Conservation (phyloP, 2,113 vertebrate species). For the Perccottus glenii region DNA sequence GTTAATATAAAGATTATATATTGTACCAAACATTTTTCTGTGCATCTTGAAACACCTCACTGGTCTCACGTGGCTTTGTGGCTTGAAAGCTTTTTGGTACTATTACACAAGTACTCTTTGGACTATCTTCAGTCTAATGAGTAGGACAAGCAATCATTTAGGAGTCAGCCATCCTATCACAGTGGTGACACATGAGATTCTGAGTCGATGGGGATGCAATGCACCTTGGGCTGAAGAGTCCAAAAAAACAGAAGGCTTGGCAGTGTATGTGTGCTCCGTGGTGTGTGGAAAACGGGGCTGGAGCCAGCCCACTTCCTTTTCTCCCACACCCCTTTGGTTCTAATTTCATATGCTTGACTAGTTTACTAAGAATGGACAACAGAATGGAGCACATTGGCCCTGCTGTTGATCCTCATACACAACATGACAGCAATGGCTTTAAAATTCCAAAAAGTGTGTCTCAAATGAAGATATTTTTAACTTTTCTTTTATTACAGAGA, state of each 20-base stretch:
- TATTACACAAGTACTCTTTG: no score
- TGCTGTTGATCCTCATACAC: conserved; percentile 33
- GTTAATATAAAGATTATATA: no score
- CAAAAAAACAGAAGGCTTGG: conserved; percentile 46
- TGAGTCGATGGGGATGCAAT: conserved; percentile 33
- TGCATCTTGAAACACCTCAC: no score
- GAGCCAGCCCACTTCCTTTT: conserved; percentile 43
- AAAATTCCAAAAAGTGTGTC: conserved; percentile 15
- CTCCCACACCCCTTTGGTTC: conserved; percentile 53
- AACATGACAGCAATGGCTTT: conserved; percentile 16
- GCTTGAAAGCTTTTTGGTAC: no score
- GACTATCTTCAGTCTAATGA: no score
- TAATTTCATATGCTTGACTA: conserved; percentile 61
- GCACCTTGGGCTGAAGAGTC: conserved; percentile 27
- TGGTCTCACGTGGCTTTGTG: no score
- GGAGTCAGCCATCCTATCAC: neutral
- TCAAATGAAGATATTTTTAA: neutral
- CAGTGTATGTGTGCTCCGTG: conserved; percentile 40
- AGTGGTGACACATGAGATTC: conserved; percentile 5
- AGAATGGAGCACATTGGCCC: conserved; percentile 23
- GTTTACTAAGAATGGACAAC: conserved; percentile 38
- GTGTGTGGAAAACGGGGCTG: conserved; percentile 61
- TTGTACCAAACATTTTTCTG: no score
- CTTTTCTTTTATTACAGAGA: neutral
- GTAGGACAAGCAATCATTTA: no score